phyloP scores from a whole-genome alignment of 2,113 vertebrate species.

The Oplegnathus fasciatus region DNA sequence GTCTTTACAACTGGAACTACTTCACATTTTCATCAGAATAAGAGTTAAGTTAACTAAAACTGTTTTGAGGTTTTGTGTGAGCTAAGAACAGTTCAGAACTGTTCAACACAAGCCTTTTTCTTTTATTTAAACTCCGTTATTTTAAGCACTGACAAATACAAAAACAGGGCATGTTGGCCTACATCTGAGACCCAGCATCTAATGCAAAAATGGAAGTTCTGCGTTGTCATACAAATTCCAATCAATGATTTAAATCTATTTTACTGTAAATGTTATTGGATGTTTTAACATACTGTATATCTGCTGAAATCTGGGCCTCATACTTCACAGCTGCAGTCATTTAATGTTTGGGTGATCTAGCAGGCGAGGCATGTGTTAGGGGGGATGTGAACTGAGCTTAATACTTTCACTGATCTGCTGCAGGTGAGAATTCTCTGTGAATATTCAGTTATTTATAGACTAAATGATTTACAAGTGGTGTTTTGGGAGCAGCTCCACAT shows the following conservation, averaged over 20 bases:
- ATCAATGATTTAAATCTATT: background rate
- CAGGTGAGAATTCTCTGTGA: constrained; percentile 54
- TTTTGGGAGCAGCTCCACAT: constrained; percentile 32
- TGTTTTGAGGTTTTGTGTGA: background rate
- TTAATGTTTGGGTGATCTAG: constrained; percentile 44
- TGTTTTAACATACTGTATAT: background rate
- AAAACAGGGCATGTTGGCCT: background rate
- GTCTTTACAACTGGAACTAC: background rate
- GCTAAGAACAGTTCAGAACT: background rate
- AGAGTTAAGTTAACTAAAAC: background rate
- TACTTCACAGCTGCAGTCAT: constrained; percentile 38
- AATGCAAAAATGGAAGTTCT: background rate
- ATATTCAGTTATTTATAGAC: constrained; percentile 62
- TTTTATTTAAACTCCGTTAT: background rate
- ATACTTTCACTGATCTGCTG: constrained; percentile 37
- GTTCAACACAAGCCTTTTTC: background rate
- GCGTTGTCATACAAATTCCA: background rate
- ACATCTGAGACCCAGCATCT: background rate
- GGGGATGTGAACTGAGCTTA: constrained; percentile 15
- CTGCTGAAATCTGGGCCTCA: constrained; percentile 12
- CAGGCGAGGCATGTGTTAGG: constrained; percentile 16
- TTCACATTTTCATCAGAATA: background rate
- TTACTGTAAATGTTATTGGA: background rate
- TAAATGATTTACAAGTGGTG: constrained; percentile 41
- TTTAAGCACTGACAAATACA: background rate